Conservation (phyloP, 2,113 vertebrate species). For the Cebidichthys violaceus region DNA sequence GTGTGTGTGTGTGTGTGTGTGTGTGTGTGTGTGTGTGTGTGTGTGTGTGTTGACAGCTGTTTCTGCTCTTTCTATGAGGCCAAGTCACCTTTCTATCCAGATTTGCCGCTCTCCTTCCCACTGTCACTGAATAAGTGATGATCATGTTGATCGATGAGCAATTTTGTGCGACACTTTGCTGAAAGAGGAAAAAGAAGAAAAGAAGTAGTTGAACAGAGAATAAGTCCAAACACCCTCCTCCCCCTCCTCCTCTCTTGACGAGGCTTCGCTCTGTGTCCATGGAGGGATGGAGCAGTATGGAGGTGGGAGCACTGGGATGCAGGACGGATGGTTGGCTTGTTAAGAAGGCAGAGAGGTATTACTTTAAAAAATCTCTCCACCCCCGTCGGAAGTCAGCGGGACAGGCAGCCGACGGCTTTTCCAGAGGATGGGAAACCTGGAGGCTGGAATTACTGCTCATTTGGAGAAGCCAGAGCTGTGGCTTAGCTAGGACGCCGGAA, state of each 20-base stretch:
- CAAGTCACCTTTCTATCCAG: slow-evolving; percentile 18
- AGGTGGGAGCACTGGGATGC: slow-evolving; percentile 68
- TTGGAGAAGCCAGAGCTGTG: slow-evolving; percentile 45
- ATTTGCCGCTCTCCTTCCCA: slow-evolving; percentile 18
- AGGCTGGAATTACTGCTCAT: slow-evolving; percentile 76
- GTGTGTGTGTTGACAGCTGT: slow-evolving; percentile 32
- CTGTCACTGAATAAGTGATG: slow-evolving; percentile 12
- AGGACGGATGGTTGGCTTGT: slow-evolving; percentile 71
- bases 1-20: too few species aligned
- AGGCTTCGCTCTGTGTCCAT: slow-evolving; percentile 53
- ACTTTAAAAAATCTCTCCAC: slow-evolving; percentile 81
- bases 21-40: background rate
- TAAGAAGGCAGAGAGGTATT: slow-evolving; percentile 78
- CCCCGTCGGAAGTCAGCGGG: slow-evolving; percentile 79
- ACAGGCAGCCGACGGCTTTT: slow-evolving; percentile 78
- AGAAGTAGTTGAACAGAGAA: slow-evolving; percentile 11
- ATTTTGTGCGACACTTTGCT: slow-evolving; percentile 35
- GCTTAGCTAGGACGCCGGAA: slow-evolving; percentile 16
- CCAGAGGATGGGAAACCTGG: slow-evolving; percentile 83
- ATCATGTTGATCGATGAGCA: slow-evolving; percentile 18
- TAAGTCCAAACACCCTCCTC: slow-evolving; percentile 25
- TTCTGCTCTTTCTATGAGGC: slow-evolving; percentile 13
- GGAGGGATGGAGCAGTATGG: slow-evolving; percentile 56
- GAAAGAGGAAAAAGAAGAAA: slow-evolving; percentile 31
- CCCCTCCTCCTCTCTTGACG: slow-evolving; percentile 12